phyloP scores from a whole-genome alignment of 2,113 vertebrate genomes.

The Chaetodon auriga region DNA sequence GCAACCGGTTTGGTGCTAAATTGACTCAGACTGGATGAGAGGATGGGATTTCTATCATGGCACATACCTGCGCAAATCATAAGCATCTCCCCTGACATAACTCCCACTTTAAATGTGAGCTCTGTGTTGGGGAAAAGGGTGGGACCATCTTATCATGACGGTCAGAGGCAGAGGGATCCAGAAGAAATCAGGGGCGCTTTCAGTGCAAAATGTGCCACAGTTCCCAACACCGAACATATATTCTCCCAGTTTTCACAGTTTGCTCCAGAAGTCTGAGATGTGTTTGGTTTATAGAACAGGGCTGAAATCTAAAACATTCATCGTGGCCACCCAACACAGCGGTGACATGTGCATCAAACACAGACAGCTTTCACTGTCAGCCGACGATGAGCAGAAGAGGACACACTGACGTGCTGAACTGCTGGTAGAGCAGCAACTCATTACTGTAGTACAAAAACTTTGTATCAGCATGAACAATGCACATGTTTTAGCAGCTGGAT shows the following conservation, averaged over 20 bases:
- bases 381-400: not conserved
- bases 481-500: not conserved
- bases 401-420: too few species aligned
- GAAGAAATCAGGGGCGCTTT: not conserved
- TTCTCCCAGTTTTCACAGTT: not conserved
- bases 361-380: not conserved
- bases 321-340: not conserved
- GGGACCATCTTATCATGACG: conserved; percentile 2
- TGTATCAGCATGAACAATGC: not conserved
- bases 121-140: not conserved
- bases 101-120: conserved; percentile 10
- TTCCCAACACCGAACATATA: not conserved
- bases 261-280: not conserved
- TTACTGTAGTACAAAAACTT: not conserved
- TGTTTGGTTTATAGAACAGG: not conserved
- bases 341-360: not conserved
- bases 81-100: conserved; percentile 4
- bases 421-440: too few species aligned
- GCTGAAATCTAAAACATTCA: not conserved
- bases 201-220: not conserved
- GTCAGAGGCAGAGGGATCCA: not conserved
- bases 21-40: conserved; percentile 12
- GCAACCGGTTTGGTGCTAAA: not conserved
- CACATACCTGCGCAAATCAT: conserved; percentile 15
- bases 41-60: conserved; percentile 42